Percentiles rank a stretch among this genome's conserved stretches.
phyloP scores from a whole-genome alignment of 2,113 vertebrate genomes.

The Takifugu bimaculatus region DNA sequence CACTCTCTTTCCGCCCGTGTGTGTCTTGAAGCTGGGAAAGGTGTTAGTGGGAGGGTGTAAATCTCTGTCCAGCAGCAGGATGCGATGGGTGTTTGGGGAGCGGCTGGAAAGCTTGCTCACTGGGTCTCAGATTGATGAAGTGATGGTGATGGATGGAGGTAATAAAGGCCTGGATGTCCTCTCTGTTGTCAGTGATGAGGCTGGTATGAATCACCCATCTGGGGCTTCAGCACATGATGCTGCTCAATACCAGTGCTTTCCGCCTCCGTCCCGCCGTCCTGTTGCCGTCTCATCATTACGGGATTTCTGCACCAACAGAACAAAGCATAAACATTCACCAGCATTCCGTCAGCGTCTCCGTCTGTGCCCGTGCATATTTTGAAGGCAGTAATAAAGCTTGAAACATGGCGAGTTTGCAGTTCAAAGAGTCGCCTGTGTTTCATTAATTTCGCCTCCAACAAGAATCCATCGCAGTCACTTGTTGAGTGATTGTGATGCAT shows the following conservation, averaged over 20 bases:
- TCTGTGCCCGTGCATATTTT: conserved; percentile 36
- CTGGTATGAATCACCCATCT: conserved; percentile 76
- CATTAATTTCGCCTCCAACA: conserved; percentile 68
- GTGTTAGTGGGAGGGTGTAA: conserved; percentile 63
- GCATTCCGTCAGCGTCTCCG: conserved; percentile 33
- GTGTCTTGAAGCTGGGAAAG: conserved; percentile 40
- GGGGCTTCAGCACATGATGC: conserved; percentile 56
- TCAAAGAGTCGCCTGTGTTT: conserved; percentile 46
- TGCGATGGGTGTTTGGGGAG: conserved; percentile 70
- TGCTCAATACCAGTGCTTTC: conserved; percentile 50
- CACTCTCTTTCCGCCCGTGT: conserved; percentile 46
- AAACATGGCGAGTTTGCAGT: conserved; percentile 28
- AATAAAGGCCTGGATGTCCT: conserved; percentile 79
- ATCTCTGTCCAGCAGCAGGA: conserved; percentile 66
- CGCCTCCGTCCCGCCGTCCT: conserved; percentile 32
- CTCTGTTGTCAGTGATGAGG: conserved; percentile 73
- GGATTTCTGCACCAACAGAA: conserved; percentile 22
- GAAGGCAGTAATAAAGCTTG: conserved; percentile 27
- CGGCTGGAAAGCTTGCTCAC: conserved; percentile 62
- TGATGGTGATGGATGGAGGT: conserved; percentile 78
- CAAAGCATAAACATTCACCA: conserved; percentile 38
- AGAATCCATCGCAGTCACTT: conserved; percentile 28
- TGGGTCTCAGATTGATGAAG: conserved; percentile 71
- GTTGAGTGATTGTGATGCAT: conserved; percentile 63
- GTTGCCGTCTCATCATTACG: conserved; percentile 23